Evolutionary conservation across 37 sponge, comb jelly and placozoan species (phyloP), one percentile per base, ranked within the genome.

Genomic region (Ianthella basta): DNA sequence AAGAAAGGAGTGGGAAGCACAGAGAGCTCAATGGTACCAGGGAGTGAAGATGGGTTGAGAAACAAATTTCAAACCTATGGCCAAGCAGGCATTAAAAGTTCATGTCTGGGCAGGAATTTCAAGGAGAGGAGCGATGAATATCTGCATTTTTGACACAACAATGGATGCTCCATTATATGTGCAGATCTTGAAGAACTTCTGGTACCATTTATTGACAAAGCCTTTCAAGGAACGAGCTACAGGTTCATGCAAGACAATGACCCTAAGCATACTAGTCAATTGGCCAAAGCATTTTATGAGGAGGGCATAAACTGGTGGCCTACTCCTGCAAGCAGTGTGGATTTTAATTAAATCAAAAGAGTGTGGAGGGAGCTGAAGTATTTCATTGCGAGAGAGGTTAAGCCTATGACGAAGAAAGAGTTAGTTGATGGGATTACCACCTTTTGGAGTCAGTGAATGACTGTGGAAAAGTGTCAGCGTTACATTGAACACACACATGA

Each of bases 301-400:
- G 29, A 61, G 29, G 64, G 64, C 27, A 61, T 61, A 29, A 61
- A 61, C 64, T 79, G 80, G 80, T 79, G 80, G 80, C 80, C 56
- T 23, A 79, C 80, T n/a, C 56, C 80, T 32, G 57, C 80, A 32
- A 55, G 57, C 27, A 24, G 57, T 24, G 57, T 21, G 36, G 80
- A 79, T 30, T n/a, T 24, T 13, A 44, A 79, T 70, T 33, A 13
- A 6, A 70, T 70, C 37, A 34, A 70, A 33, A 25, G 37, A 70
- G 64, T 61, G 29, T 61, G 64, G 64, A 61, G 64, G 64, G 64
- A 61, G 64, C 64, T 61, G 29, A 61, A 61, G 29, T 61, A 61
- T 61, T 61, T 61, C 29, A 61, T 61, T 61, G 64, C 29, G 64
- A 61, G 64, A 61, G 27, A 61, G 4, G 64, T 61, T 61, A 61